phyloP scores from a whole-genome alignment of 2,888 invertebrate genomes.

The Lamellibrachia columna region DNA sequence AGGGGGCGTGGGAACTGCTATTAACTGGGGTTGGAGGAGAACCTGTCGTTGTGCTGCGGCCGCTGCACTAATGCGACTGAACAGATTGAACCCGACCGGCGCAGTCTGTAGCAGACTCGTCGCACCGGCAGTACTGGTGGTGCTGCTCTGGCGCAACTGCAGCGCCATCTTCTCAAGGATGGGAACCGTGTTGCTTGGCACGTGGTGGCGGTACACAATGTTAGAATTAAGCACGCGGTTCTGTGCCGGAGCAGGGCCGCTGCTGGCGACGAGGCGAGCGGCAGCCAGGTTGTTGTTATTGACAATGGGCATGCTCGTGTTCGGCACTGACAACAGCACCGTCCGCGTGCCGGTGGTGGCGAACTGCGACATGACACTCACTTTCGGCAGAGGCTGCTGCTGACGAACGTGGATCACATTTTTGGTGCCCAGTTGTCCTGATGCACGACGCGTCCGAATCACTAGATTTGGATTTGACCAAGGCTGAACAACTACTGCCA shows the following conservation, averaged over 20 bases:
- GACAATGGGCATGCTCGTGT: background rate
- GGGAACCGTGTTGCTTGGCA: constrained; percentile 38
- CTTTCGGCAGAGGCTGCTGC: background rate
- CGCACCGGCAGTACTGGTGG: background rate
- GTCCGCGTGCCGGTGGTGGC: background rate
- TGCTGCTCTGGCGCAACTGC: constrained; percentile 36
- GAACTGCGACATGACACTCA: constrained; percentile 2
- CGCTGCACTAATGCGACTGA: background rate
- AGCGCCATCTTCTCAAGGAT: constrained; percentile 44
- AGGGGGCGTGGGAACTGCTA: background rate
- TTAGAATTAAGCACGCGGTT: constrained; percentile 14
- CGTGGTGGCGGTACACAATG: background rate
- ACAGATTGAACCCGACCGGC: background rate
- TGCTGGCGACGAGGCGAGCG: background rate
- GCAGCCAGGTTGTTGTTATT: background rate
- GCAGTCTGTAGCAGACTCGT: background rate
- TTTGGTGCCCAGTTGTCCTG: constrained; percentile 27
- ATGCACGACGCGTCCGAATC: constrained; percentile 61
- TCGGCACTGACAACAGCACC: constrained; percentile 18
- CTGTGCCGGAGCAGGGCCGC: background rate
- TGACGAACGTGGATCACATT: background rate
- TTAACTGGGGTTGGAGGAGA: background rate
- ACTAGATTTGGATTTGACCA: constrained; percentile 66
- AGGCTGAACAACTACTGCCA: constrained; percentile 48
- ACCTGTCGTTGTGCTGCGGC: background rate